Evolutionary conservation across 2,113 vertebrate species (phyloP), one percentile per base, ranked within the genome.

Genomic region (Emydura subglobosa): DNA sequence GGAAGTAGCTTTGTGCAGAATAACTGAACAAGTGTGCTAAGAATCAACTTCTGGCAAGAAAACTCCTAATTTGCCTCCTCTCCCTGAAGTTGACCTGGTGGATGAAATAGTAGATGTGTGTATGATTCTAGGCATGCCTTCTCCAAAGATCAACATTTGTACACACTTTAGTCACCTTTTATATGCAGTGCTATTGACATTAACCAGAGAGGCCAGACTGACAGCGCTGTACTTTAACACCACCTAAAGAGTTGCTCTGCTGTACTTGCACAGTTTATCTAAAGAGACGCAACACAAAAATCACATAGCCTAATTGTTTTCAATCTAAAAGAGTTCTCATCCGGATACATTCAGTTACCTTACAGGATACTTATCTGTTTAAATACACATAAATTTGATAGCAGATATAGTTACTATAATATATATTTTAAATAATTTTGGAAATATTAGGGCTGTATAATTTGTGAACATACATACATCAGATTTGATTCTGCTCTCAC

Each of bases 121-220:
- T 98, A 98, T 98, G 98, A 98, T 97, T 98, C 97, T 98, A 98
- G 98, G 98, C 98, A 98, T 98, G 98, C 97, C 98, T 98, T 98
- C 96, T 97, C 97, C 95, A 97, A 98, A 99, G 98, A 98, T 98
- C 98, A 99, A 98, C 98, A 98, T 98, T 98, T 98, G 98, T 98
- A 98, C 98, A 98, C 98, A 98, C 98, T 98, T 98, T 97, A 98
- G 98, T 98, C 98, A 98, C 98, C 98, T 98, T 98, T 98, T 98
- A 98, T 98, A 98, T 86, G 96, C 98, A 96, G 98, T 99, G 98
- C 98, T 97, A 97, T 97, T 98, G 98, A 99, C 98, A 98, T 98
- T 98, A 98, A 98, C 96, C 98, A 98, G 98, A 98, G 97, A 96
- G 97, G 97, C 97, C 29, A 87, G 95, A 89, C 97, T 98, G 98